Evolutionary conservation across 2,888 invertebrate species (phyloP).

Genomic region (Rotaria socialis): DNA sequence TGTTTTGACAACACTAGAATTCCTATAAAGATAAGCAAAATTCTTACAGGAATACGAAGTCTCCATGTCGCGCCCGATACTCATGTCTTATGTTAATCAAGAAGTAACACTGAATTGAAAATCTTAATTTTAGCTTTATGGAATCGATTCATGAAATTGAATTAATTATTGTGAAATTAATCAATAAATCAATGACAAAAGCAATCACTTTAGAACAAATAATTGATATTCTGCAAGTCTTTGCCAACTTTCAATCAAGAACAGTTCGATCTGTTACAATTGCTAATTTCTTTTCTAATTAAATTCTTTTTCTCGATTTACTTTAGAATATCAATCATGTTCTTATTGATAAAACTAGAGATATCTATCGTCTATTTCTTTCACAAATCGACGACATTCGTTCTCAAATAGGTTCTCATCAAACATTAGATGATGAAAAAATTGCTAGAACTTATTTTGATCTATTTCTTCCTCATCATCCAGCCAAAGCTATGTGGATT

Average conservation of each 20-base stretch:
- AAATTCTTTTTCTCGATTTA: neutral
- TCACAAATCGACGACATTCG: neutral
- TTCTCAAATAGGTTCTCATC: neutral
- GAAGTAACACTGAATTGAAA: too few relatives aligned
- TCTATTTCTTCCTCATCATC: neutral
- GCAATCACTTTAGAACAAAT: neutral
- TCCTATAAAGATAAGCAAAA: too few relatives aligned
- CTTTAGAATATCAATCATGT: neutral
- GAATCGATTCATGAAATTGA: neutral
- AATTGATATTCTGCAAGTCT: neutral
- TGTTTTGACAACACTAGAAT: too few relatives aligned
- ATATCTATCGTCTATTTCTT: neutral
- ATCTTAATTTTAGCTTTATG: neutral
- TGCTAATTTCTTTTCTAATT: neutral
- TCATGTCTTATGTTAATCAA: too few relatives aligned
- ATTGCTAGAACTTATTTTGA: neutral
- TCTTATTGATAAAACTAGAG: slow-evolving; percentile 14
- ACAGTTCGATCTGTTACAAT: neutral
- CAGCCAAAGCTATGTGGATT: neutral
- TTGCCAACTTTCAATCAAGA: neutral
- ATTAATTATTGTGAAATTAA: slow-evolving; percentile 16
- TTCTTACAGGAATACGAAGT: too few relatives aligned
- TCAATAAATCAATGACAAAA: neutral
- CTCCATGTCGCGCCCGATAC: too few relatives aligned
- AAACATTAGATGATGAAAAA: neutral